phyloP scores from a whole-genome alignment of 2,113 vertebrate genomes.

The Alethe castanea region DNA sequence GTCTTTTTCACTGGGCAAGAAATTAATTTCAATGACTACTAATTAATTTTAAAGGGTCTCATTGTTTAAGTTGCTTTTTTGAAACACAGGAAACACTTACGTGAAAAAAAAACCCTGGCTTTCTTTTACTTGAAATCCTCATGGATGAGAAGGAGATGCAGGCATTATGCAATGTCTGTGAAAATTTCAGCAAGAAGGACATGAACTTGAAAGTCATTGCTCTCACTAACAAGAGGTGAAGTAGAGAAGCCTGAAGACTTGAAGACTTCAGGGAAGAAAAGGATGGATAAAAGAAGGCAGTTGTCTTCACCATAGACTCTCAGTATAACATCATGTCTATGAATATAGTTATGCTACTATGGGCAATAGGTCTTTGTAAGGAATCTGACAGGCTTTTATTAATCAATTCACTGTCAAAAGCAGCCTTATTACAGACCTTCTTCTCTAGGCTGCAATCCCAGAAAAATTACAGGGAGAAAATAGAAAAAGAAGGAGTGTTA shows the following conservation, averaged over 20 bases:
- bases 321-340: background rate
- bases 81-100: background rate
- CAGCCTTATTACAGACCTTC: background rate
- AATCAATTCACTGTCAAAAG: background rate
- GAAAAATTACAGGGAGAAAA: background rate
- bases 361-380: background rate
- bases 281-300: background rate
- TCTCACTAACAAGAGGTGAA: background rate
- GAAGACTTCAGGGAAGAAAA: background rate
- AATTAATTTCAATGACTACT: background rate
- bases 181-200: background rate
- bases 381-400: background rate
- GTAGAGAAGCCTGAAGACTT: background rate
- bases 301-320: background rate
- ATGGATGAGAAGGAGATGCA: background rate
- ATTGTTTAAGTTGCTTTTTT: background rate
- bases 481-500: background rate
- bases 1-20: background rate
- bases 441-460: background rate
- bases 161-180: background rate
- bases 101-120: background rate
- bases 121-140: slow-evolving; percentile 11
- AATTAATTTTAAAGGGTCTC: slow-evolving; percentile 18
- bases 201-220: background rate
- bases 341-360: background rate